These are phyloP conservation scores for Ophion costatus DNA, from an alignment of 2,888 invertebrate genomes.

Conservation along the genomic window DNA sequence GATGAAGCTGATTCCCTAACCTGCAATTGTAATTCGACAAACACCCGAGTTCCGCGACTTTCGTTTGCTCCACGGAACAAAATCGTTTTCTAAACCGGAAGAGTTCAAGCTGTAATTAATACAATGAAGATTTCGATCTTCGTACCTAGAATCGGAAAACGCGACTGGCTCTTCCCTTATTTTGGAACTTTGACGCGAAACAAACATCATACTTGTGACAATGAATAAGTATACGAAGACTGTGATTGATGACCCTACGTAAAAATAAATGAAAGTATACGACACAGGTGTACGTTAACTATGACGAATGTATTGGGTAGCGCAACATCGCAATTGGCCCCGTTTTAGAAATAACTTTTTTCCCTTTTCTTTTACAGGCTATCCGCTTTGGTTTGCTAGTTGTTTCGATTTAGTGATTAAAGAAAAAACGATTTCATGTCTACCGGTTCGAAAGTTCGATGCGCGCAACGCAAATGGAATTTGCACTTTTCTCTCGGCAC, in stretches of 20 bases:
- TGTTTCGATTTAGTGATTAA: not conserved
- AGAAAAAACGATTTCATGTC: not conserved
- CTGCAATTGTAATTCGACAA: not conserved
- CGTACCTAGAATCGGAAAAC: not conserved
- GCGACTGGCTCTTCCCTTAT: not conserved
- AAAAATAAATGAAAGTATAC: not conserved
- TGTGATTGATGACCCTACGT: not conserved
- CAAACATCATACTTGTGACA: not conserved
- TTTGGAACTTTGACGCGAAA: not conserved
- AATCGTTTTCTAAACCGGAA: not conserved
- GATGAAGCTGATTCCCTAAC: not conserved
- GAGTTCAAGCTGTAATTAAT: not conserved
- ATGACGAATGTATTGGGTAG: not conserved
- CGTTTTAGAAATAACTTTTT: not conserved
- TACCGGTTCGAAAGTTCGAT: not conserved
- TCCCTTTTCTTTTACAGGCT: not conserved
- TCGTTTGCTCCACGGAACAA: not conserved
- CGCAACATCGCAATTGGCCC: not conserved
- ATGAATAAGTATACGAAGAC: slow-evolving; percentile 22
- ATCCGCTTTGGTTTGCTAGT: slow-evolving; percentile 35
- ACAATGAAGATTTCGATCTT: not conserved
- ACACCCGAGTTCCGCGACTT: not conserved
- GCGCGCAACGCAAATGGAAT: not conserved
- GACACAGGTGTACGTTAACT: slow-evolving; percentile 12
- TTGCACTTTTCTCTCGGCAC: not conserved